Conservation (phyloP, 2,797 vertebrate species). For the Lagorchestes hirsutus region DNA sequence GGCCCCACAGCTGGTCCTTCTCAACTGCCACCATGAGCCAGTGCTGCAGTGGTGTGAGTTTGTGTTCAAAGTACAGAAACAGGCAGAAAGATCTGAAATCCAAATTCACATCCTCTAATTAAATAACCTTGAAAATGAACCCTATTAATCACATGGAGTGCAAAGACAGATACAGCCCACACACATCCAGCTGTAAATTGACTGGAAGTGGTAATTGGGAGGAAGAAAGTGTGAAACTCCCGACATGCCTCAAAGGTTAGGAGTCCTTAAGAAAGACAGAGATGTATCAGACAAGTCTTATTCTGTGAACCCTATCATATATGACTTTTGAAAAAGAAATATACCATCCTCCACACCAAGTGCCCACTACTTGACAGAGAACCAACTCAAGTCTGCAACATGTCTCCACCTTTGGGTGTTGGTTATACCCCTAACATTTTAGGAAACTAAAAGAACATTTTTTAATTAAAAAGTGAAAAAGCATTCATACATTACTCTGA, state of each 20-base stretch:
- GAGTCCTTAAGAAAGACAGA: neutral
- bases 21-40: neutral
- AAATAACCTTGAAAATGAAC: neutral
- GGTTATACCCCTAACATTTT: slow-evolving; percentile 4
- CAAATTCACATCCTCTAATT: neutral
- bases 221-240: neutral
- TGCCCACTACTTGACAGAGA: neutral
- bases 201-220: slow-evolving; percentile 9
- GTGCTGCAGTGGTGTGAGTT: neutral
- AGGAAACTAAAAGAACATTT: slow-evolving; percentile 12
- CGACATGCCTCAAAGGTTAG: neutral
- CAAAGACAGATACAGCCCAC: neutral
- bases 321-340: neutral
- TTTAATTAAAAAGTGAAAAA: slow-evolving; percentile 47
- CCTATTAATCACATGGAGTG: neutral
- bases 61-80: slow-evolving; percentile 20
- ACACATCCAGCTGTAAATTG: neutral
- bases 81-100: neutral
- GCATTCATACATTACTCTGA: slow-evolving; percentile 28
- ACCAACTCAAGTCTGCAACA: neutral
- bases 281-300: neutral
- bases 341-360: neutral
- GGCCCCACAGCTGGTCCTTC: neutral
- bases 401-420: neutral
- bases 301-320: neutral